phyloP scores from a whole-genome alignment of 2,113 vertebrate species.

The Eurypyga helias region DNA sequence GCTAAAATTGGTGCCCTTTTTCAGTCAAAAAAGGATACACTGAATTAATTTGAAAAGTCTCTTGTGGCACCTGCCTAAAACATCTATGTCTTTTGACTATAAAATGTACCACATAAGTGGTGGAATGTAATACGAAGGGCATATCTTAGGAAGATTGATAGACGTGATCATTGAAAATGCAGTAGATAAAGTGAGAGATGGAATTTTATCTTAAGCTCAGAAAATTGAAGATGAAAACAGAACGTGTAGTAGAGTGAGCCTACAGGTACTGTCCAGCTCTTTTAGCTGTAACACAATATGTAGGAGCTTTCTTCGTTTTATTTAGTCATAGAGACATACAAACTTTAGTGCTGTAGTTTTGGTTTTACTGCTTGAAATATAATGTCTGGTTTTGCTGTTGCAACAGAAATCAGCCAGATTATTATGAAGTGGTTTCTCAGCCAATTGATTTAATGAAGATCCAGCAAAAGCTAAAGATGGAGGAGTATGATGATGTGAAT shows the following conservation, averaged over 20 bases:
- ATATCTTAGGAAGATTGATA: neutral
- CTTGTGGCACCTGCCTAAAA: neutral
- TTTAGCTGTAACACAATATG: neutral
- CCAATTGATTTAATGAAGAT: conserved; percentile 99
- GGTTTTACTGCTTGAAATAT: conserved; percentile 3
- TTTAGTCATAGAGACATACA: neutral
- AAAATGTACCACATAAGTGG: neutral
- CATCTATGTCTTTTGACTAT: neutral
- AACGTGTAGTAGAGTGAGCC: neutral
- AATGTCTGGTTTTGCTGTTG: conserved; percentile 25
- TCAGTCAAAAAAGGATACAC: neutral
- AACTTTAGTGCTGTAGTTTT: neutral
- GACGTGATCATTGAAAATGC: neutral
- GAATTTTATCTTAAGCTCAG: neutral
- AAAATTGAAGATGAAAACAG: neutral
- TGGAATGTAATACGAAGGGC: neutral
- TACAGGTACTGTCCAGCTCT: neutral
- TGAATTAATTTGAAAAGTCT: neutral
- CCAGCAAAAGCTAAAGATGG: conserved; percentile 98
- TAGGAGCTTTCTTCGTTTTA: neutral
- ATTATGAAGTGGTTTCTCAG: conserved; percentile 97
- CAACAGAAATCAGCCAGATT: conserved; percentile 96
- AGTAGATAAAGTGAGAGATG: neutral
- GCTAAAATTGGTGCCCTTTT: neutral
- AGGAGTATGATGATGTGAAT: conserved; percentile 97